Percentiles rank a stretch among this genome's conserved stretches.
Evolutionary conservation across 2,888 invertebrate genomes (phyloP).

Genomic region (Caenorhabditis doughertyi): DNA sequence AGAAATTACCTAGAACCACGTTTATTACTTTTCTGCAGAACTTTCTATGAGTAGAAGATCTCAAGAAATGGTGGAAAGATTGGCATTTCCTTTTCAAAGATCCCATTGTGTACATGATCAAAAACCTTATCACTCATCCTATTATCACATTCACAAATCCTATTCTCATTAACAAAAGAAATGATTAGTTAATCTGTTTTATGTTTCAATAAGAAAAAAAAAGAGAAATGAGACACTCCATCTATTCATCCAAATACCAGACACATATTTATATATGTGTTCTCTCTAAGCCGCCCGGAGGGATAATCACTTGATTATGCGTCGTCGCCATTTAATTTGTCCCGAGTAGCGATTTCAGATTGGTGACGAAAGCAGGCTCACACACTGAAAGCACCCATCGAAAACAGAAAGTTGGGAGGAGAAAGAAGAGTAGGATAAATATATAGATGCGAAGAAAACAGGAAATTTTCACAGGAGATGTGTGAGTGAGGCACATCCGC

Average conservation of each 20-base stretch:
- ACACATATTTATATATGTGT: constrained; percentile 46
- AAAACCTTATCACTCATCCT: neutral
- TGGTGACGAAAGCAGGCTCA: constrained; percentile 30
- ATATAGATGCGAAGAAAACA: no score
- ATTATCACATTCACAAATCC: neutral
- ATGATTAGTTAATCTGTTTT: neutral
- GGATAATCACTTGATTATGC: constrained; percentile 56
- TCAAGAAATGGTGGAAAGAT: neutral
- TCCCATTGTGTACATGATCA: neutral
- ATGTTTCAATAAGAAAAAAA: neutral
- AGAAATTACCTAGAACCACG: no score
- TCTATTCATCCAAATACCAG: neutral
- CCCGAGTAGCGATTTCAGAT: constrained; percentile 24
- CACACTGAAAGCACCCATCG: neutral
- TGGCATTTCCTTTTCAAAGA: neutral
- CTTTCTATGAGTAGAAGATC: no score
- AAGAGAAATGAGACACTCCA: neutral
- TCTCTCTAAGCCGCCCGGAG: constrained; percentile 43
- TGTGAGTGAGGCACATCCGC: no score
- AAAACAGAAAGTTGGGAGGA: constrained; percentile 22
- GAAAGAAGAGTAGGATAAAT: no score
- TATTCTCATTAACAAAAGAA: neutral
- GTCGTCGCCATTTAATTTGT: constrained; percentile 48
- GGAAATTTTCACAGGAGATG: no score
- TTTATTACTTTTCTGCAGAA: no score